Evolutionary conservation across 2,888 invertebrate genomes (phyloP).

Genomic region (Clivina fossor): DNA sequence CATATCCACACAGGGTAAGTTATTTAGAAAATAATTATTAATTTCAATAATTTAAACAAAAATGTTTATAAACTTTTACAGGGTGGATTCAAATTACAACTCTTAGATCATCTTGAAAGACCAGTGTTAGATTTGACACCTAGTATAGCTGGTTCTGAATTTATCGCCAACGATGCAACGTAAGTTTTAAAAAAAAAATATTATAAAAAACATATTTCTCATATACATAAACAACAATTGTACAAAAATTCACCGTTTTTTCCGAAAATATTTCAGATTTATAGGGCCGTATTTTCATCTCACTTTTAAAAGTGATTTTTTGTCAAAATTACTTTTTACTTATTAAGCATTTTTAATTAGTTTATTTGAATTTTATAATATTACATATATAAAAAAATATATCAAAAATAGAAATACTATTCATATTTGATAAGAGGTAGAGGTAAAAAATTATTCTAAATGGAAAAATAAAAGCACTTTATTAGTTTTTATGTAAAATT

Average conservation of each 20-base stretch:
- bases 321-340: constrained; percentile 20
- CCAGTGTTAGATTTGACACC: constrained; percentile 84
- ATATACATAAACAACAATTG: not conserved
- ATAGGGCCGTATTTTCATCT: too few species aligned
- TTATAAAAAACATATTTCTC: constrained; percentile 5
- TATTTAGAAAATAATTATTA: too few species aligned
- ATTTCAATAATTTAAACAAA: not conserved
- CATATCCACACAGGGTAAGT: constrained; percentile 87
- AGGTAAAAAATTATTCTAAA: too few species aligned
- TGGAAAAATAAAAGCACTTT: too few species aligned
- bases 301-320: too few species aligned
- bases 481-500: too few species aligned
- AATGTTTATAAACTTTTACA: constrained; percentile 57
- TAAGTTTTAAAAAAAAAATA: constrained; percentile 59
- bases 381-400: too few species aligned
- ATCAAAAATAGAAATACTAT: too few species aligned
- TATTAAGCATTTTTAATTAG: constrained; percentile 21
- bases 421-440: too few species aligned
- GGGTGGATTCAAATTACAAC: constrained; percentile 90
- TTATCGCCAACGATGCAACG: constrained; percentile 83
- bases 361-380: too few species aligned
- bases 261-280: too few species aligned
- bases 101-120: constrained; percentile 81
- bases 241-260: too few species aligned
- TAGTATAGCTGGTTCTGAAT: constrained; percentile 76